phyloP scores from a whole-genome alignment of 2,888 invertebrate species.

The Himalopsyche kuldschensis region DNA sequence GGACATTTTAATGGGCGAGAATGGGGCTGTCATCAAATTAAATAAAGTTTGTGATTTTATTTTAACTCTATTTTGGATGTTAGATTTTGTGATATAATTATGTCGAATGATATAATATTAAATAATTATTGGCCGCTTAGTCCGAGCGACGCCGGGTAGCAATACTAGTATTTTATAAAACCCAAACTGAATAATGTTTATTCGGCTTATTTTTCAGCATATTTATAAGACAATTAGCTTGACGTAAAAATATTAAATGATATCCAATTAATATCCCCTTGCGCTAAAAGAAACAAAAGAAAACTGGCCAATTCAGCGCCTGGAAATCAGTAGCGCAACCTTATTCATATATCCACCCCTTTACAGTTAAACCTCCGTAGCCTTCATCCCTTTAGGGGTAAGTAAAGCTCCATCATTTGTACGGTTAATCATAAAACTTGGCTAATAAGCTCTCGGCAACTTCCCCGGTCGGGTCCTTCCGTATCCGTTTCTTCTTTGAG shows the following conservation, averaged over 20 bases:
- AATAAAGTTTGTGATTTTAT: no score
- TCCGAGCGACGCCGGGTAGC: no score
- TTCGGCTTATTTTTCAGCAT: no score
- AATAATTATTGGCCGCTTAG: no score
- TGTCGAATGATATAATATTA: no score
- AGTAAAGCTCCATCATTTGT: conserved; percentile 8
- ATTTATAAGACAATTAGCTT: background rate
- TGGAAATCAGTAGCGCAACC: background rate
- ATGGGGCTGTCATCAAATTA: no score
- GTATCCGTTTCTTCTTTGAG: background rate
- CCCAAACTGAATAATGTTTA: no score
- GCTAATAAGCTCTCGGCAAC: conserved; percentile 13
- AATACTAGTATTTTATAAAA: no score
- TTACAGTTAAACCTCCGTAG: conserved; percentile 10
- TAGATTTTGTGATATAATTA: no score
- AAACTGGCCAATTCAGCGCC: background rate
- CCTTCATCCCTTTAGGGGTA: conserved; percentile 5
- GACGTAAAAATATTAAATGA: background rate
- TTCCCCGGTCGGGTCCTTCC: background rate
- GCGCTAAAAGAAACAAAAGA: background rate
- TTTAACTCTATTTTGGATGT: no score
- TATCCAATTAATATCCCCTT: background rate
- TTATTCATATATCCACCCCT: conserved; percentile 1
- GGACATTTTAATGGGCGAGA: no score
- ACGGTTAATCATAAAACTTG: conserved; percentile 25